These are phyloP conservation scores for Caenorhabditis elegans DNA, from an alignment of 1,140 invertebrate species.

Conservation along the genomic window WBcel235 BX284606.5:9151501-9152000, in stretches of 20 bases:
- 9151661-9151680: not conserved
- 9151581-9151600: too few relatives aligned
- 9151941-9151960: not conserved
- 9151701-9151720: not conserved
- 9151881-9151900: not conserved
- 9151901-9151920: conserved; percentile 11
- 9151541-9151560: too few relatives aligned
- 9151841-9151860: too few relatives aligned
- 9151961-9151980: not conserved
- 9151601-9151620: too few relatives aligned
- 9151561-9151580: too few relatives aligned
- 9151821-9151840: too few relatives aligned
- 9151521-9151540: too few relatives aligned
- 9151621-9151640: not conserved
- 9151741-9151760: not conserved
- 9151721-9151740: not conserved
- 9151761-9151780: too few relatives aligned
- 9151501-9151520: too few relatives aligned
- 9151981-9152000: not conserved
- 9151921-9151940: not conserved
- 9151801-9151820: too few relatives aligned
- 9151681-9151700: not conserved
- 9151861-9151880: too few relatives aligned
- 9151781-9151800: too few relatives aligned
- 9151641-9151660: not conserved